Evolutionary conservation across 2,113 vertebrate genomes (phyloP).

Genomic region (Thermophis baileyi): DNA sequence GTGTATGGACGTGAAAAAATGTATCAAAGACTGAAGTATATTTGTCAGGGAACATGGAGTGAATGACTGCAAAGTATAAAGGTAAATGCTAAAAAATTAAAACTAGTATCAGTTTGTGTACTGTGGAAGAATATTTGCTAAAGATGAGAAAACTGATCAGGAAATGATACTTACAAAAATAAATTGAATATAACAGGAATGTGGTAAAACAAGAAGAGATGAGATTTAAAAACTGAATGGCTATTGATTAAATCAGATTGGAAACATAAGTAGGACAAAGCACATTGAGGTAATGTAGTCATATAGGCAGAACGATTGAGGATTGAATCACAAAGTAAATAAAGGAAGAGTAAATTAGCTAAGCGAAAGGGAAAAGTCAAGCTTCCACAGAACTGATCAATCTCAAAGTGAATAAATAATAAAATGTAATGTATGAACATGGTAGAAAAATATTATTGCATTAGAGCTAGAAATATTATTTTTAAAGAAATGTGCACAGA

Average conservation of each 20-base stretch:
- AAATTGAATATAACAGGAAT: neutral
- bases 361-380: neutral
- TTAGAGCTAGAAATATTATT: neutral
- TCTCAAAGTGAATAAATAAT: neutral
- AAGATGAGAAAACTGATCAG: neutral
- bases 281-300: neutral
- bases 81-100: neutral
- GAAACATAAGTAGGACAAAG: neutral
- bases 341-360: neutral
- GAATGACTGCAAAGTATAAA: neutral
- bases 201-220: neutral
- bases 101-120: neutral
- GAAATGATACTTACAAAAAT: neutral
- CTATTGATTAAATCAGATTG: neutral
- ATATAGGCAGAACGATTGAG: neutral
- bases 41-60: neutral
- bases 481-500: neutral
- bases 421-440: neutral
- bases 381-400: neutral
- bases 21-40: neutral
- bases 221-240: neutral
- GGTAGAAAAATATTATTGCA: neutral
- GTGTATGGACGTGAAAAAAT: neutral
- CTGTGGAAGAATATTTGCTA: neutral
- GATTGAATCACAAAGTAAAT: neutral